A percentile compares a stretch with the other conserved stretches of the same genome.
phyloP scores from a whole-genome alignment of 2,888 invertebrate species.

The Podabrus alpinus region DNA sequence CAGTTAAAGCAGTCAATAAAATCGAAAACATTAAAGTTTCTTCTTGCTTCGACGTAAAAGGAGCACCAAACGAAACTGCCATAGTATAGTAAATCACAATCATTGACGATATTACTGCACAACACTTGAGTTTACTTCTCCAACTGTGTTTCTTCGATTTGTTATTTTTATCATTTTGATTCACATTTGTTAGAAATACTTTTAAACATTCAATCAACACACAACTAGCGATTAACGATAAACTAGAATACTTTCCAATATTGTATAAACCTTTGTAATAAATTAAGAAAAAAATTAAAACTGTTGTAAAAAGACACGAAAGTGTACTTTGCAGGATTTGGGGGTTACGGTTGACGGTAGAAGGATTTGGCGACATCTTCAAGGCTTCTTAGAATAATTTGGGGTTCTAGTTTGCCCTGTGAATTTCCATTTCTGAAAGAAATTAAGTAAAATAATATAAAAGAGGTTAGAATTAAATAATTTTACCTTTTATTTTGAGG shows the following conservation, averaged over 20 bases:
- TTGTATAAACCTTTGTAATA: slow-evolving; percentile 1
- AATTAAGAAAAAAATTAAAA: not conserved
- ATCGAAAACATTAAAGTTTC: slow-evolving; percentile 70
- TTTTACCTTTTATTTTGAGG: not conserved
- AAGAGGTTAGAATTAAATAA: not conserved
- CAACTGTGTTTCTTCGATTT: slow-evolving; percentile 42
- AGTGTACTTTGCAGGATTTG: not conserved
- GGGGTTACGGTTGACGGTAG: not conserved
- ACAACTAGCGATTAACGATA: not conserved
- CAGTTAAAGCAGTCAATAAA: slow-evolving; percentile 64
- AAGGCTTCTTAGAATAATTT: not conserved
- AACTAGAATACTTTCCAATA: slow-evolving; percentile 4
- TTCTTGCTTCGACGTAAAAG: slow-evolving; percentile 65
- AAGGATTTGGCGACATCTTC: not conserved
- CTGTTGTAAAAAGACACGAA: slow-evolving; percentile 1
- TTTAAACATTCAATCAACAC: slow-evolving; percentile 4
- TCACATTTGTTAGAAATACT: not conserved
- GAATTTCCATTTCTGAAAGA: not conserved
- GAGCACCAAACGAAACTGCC: slow-evolving; percentile 72
- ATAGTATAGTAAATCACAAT: slow-evolving; percentile 62
- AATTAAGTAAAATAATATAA: not conserved
- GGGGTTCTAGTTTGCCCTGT: not conserved
- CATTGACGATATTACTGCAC: slow-evolving; percentile 56
- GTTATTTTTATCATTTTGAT: not conserved
- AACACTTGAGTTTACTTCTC: slow-evolving; percentile 51